These are phyloP conservation scores for Cynoglossus semilaevis DNA, from an alignment of 2,113 vertebrate genomes.

Conservation along the genomic window DNA sequence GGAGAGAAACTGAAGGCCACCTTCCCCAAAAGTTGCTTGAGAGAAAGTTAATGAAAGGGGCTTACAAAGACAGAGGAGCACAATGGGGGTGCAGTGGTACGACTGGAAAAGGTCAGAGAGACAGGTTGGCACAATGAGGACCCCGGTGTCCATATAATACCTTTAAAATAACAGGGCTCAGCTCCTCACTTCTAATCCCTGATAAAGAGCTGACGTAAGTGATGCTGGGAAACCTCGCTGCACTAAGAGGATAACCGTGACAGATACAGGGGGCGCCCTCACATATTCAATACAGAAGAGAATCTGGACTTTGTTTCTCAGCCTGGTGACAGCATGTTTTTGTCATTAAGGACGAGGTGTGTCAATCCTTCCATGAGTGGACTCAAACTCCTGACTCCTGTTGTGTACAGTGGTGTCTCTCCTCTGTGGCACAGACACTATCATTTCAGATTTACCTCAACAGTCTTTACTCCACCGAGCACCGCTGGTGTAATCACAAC, in stretches of 20 bases:
- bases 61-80: conserved; percentile 82
- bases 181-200: conserved; percentile 88
- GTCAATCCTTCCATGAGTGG: too few species aligned
- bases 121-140: conserved; percentile 82
- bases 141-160: conserved; percentile 90
- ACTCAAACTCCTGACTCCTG: too few species aligned
- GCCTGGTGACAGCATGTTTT: conserved; percentile 6
- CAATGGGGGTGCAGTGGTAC: conserved; percentile 83
- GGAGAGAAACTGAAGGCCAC: conserved; percentile 62
- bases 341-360: too few species aligned
- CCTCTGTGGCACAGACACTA: too few species aligned
- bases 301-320: conserved; percentile 25
- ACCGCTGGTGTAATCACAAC: too few species aligned
- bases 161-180: conserved; percentile 75
- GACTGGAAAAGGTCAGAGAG: conserved; percentile 86
- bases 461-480: too few species aligned
- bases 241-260: conserved; percentile 45
- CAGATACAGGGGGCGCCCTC: conserved; percentile 45
- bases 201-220: conserved; percentile 81
- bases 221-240: conserved; percentile 61
- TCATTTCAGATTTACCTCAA: too few species aligned
- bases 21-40: conserved; percentile 87
- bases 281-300: conserved; percentile 37
- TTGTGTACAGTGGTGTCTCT: too few species aligned
- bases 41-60: conserved; percentile 88